Base-by-base conservation (phyloP, 1,140 invertebrate species). In the Lepidurus arcticus region DNA sequence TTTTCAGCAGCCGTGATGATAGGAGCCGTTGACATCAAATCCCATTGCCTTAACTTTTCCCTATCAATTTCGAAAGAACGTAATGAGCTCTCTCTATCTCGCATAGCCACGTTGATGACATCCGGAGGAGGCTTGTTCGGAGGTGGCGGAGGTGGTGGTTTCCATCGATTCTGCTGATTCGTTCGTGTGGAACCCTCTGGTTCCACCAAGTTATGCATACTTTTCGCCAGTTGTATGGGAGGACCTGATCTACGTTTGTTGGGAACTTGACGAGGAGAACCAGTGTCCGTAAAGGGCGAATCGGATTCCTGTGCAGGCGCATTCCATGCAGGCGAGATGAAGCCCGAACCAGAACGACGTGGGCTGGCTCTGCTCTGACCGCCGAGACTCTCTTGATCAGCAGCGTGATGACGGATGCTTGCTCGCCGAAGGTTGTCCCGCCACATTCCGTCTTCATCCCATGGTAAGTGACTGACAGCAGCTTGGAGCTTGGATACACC, bases 21-120 rank as follows among this genome's bases (percentile, higher is more conserved):
- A 26, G 88, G 88, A 79, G 89, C 92, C 87, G 92, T 93, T 73
- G 92, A 94, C 89, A 94, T 88, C 79, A 93, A 88, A 85, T 94
- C 93, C 93, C 93, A 94, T 83, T 94, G 93, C 44, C 93, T 88
- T 80, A 94, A 87, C 81, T 92, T 93, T 85, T 94, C 93, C 81
- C 92, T 89, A 86, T 94, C 93, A 81, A 93, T 90, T 83, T 92
- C 92, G 87, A 90, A 89, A 76, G 87, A 87, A 79, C 85, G 82
- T 80, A 81, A 80, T 84, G 86, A 86, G 85, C 87, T 85, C 82
- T 86, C 86, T 73, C 73, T 79, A 76, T 53, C 44, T 74, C 11
- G 65, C 44, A 21, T 73, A 21, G n/a, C 44, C 43, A 8, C 45
- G 44, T 21, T 44, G 34, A 45, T 45, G 75, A 44, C 34, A 43